phyloP scores from a whole-genome alignment of 2,113 vertebrate species.

The Clarias batrachus region DNA sequence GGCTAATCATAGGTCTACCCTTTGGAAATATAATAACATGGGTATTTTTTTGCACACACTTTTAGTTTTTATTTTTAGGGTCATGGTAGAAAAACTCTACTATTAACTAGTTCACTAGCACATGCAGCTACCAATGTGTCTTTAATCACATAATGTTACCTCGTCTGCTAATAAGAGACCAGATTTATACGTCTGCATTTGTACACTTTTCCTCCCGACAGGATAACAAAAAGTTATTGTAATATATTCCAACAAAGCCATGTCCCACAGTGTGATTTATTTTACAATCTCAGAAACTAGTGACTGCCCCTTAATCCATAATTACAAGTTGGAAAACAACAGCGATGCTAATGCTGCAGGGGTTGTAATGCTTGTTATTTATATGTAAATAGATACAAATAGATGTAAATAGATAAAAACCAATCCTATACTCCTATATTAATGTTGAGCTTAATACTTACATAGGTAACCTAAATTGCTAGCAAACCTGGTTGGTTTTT shows the following conservation, averaged over 20 bases:
- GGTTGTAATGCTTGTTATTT: not conserved
- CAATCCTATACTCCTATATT: not conserved
- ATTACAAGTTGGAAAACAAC: not conserved
- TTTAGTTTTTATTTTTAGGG: constrained; percentile 22
- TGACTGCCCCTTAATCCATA: not conserved
- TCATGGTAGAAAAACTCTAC: not conserved
- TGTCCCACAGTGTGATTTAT: not conserved
- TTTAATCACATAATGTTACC: not conserved
- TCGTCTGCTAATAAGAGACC: not conserved
- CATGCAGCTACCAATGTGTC: not conserved
- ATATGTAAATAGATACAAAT: too few relatives aligned
- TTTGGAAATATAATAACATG: constrained; percentile 8
- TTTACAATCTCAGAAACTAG: not conserved
- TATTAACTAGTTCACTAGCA: not conserved
- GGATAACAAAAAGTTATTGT: too few relatives aligned
- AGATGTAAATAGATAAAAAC: not conserved
- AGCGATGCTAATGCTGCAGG: not conserved
- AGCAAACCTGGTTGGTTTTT: not conserved
- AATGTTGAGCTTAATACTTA: not conserved
- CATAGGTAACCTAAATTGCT: not conserved
- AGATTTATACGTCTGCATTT: not conserved
- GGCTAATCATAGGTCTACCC: constrained; percentile 16
- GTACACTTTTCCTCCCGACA: not conserved
- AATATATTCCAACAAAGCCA: not conserved
- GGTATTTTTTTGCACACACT: constrained; percentile 1